Evolutionary conservation across 2,888 invertebrate species (phyloP), one percentile per base, ranked within the genome.

Genomic region (Deilephila porcellus): DNA sequence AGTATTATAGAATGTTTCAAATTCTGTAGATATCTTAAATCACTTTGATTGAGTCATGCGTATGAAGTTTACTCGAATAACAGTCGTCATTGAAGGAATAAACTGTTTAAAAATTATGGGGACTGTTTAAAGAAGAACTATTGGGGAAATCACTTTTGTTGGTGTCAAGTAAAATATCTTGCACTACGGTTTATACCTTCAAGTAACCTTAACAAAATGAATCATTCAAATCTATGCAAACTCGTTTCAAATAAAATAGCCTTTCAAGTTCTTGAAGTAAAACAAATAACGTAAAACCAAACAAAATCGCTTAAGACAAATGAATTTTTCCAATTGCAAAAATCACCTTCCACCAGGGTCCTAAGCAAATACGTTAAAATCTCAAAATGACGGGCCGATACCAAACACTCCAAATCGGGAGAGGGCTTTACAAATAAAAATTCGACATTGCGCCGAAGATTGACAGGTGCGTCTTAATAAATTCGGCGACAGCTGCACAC

Each of bases 401-500:
- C 85, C 86, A 83, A 89, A 89, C 88, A 92, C 91, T 93, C 83
- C 83, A 90, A 85, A 84, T 88, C 83, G 85, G 86, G 84, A 88
- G 85, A 89, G 90, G 88, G 87, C 86, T 86, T 88, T 83, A 76
- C 85, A 86, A 93, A 94, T 93, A 93, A 94, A 93, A 94, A 93
- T 83, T 85, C 81, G 80, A 81, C 78, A 80, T 85, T 85, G 80
- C 63, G 25, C 80, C 81, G 83, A 89, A 93, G 94, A 94, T 94
- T 94, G 94, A 94, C 94, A 94, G 94, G 94, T 94, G 94, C 92
- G 93, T 91, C 93, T 93, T 94, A 94, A 94, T 94, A 94, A 94
- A 90, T 86, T 80, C 80, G 87, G 90, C 89, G 88, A 90, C 94
- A 93, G 92, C 91, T 94, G 94, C 86, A 86, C 79, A 80, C 78